Evolutionary conservation across 2,113 vertebrate genomes (phyloP), one percentile per base, ranked within the genome.

Genomic region (Hyla sarda): DNA sequence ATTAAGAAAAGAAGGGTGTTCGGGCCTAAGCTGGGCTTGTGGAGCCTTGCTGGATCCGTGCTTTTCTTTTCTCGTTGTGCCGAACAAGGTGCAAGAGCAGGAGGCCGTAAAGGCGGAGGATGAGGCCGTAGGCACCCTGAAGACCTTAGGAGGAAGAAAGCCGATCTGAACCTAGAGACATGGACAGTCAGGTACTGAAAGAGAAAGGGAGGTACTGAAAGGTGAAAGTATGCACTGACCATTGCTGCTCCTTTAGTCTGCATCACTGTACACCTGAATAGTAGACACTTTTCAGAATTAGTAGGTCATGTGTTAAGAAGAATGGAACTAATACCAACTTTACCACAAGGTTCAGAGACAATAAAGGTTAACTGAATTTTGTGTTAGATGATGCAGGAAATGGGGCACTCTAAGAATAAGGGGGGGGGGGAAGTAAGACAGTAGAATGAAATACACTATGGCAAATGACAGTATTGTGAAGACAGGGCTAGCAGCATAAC

Each of bases 121-220:
- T 87, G 67, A 89, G 89, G 82, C 60, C 75, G 78, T 72, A 75
- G 85, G 88, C 73, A 75, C 86, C 45, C 50, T 80, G 88, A 86
- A 87, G 89, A 87, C 79, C 74, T 50, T 48, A 87, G 89, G 88
- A 88, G 91, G 92, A 87, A 88, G 89, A 91, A 90, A 89, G 90
- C 92, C 93, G 91, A 92, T 92, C 92, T 90, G 89, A 89, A 88
- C 87, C 45, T 90, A 88, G 86, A 90, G 93, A 93, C 94, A 97
- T 96, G 96, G 96, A 97, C 93, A 97, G 96, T 93, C 96, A 97
- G 96, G 97, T 96, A 96, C 90, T 91, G 90, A 88, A 88, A 89
- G 88, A 84, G 88, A 81, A 65, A 65, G 77, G 12, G 32, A 86
- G 50, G 62, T 32, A 73, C 62, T 77, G 50, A 16, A n/a, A 79